Evolutionary conservation across 2,113 vertebrate species (phyloP).

Genomic region (Oryzias celebensis): DNA sequence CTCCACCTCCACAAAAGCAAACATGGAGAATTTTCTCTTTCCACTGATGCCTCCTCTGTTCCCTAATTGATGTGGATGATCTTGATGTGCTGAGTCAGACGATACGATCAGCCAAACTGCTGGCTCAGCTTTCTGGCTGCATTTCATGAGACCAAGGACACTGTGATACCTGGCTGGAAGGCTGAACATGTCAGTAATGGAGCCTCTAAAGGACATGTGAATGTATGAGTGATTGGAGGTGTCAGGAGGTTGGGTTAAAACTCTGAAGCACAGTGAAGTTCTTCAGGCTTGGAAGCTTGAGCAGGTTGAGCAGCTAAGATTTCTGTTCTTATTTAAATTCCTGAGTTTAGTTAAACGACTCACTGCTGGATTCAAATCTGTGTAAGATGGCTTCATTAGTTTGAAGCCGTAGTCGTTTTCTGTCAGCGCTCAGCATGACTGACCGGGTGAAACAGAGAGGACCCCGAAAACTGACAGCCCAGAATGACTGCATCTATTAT

Average conservation of each 20-base stretch:
- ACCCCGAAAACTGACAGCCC: not conserved
- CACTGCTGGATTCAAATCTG: no score
- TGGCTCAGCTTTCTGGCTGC: constrained; percentile 43
- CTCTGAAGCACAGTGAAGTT: no score
- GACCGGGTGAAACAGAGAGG: constrained; percentile 22
- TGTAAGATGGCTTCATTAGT: no score
- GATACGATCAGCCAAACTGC: constrained; percentile 20
- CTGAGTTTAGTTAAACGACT: no score
- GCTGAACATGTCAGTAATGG: constrained; percentile 1
- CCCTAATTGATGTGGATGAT: constrained; percentile 2
- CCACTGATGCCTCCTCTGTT: no score
- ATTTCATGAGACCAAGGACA: constrained; percentile 22
- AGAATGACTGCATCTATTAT: constrained; percentile 7
- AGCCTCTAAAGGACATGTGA: not conserved
- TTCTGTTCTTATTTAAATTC: no score
- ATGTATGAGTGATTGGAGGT: no score
- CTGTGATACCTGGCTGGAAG: constrained; percentile 17
- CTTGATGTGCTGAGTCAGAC: constrained; percentile 24
- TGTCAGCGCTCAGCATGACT: constrained; percentile 31
- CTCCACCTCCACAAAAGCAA: no score
- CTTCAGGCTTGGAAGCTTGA: no score
- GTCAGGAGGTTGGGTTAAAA: no score
- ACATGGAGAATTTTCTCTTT: no score
- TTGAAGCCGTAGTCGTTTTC: not conserved
- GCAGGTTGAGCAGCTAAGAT: no score